phyloP scores from a whole-genome alignment of 2,888 invertebrate species.

The Gerris lacustris region DNA sequence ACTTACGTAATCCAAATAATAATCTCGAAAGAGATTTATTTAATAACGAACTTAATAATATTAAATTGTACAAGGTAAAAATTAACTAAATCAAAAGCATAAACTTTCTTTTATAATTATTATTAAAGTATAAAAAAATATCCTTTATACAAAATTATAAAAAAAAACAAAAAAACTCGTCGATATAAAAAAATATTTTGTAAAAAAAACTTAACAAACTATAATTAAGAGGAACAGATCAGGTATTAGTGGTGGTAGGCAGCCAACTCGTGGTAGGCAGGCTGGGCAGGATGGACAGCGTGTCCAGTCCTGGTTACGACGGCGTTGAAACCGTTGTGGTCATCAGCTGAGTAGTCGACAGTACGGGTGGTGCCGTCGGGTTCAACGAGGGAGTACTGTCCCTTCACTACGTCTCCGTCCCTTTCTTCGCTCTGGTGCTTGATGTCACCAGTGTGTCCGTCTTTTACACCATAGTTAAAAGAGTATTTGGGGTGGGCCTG shows the following conservation, averaged over 20 bases:
- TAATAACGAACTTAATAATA: too few species aligned
- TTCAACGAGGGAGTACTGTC: slow-evolving; percentile 50
- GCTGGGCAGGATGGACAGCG: slow-evolving; percentile 20
- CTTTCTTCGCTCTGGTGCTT: slow-evolving; percentile 61
- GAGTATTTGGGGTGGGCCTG: slow-evolving; percentile 63
- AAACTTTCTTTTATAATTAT: too few species aligned
- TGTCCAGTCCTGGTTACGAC: slow-evolving; percentile 37
- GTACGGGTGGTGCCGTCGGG: slow-evolving; percentile 60
- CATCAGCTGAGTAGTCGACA: slow-evolving; percentile 61
- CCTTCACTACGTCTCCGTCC: slow-evolving; percentile 58
- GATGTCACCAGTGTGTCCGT: slow-evolving; percentile 57
- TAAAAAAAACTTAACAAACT: too few species aligned
- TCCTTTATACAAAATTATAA: too few species aligned
- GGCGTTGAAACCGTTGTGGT: slow-evolving; percentile 59
- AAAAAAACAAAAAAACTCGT: too few species aligned
- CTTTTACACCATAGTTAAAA: slow-evolving; percentile 64
- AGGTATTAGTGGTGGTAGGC: background rate
- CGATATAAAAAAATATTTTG: too few species aligned
- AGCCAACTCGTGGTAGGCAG: background rate
- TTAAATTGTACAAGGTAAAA: too few species aligned
- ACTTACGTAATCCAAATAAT: too few species aligned
- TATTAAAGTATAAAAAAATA: too few species aligned
- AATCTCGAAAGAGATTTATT: too few species aligned
- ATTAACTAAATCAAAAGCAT: too few species aligned
- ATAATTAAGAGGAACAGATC: too few species aligned